Evolutionary conservation across 2,888 invertebrate species (phyloP), one percentile per base, ranked within the genome.

Genomic region (Cordilura impudica): DNA sequence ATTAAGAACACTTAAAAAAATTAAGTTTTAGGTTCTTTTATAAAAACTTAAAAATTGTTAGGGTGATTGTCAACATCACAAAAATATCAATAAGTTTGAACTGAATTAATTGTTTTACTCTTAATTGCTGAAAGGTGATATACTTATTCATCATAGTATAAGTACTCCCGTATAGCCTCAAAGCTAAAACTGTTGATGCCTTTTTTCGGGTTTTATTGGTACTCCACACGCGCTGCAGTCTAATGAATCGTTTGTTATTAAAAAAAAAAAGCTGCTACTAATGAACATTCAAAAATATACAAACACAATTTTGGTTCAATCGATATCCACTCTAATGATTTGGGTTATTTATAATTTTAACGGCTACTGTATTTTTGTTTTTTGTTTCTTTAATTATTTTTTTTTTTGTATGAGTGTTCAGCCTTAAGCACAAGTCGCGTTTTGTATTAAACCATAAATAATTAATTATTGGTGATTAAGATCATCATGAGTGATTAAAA

Each of bases 271-370:
- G 19, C 58, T 67, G 31, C 18, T 58, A 66, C 47, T 76, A 66
- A 60, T 53, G 39, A 43, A 29, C 18, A 51, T 14, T n/a, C 16
- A 16, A 63, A 31, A 14, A 35, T n/a, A 51, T 18, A 47, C 14
- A 12, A 10, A 8, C 31, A 60, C 65, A 71, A 43, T 51, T 45
- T 12, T 70, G 53, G n/a, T 53, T 35, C 26, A 71, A 60, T 70
- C 53, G 35, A 71, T 71, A 71, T 53, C 26, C 26, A 47, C 45
- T 26, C 47, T 61, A 66, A 76, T 45, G 76, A 53, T 60, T 76
- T 75, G 14, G 69, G 49, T 31, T 60, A 77, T 77, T 77, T 61
- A 53, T 66, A 71, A 77, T 61, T 71, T 66, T 54, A 61, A 71
- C 77, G 16, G 76, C 71, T 71, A 54, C 77, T 71, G 77, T 66